Evolutionary conservation across 2,797 vertebrate species (phyloP).

Genomic region (Acipenser oxyrinchus): DNA sequence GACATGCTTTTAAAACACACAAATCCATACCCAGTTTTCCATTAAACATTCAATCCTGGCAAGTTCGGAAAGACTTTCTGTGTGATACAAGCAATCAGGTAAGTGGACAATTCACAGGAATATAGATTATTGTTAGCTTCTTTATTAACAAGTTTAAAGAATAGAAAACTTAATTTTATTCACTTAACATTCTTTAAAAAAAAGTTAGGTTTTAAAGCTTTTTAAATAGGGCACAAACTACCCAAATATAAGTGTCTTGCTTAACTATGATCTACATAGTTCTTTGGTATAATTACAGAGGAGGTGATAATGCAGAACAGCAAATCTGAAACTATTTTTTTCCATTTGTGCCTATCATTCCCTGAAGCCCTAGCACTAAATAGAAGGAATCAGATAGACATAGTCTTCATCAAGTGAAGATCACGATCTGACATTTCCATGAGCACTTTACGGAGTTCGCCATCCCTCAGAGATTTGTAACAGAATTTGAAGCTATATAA

Average conservation of each 20-base stretch:
- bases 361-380: conserved; percentile 29
- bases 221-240: not conserved
- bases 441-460: conserved; percentile 29
- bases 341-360: conserved; percentile 32
- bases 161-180: too few species aligned
- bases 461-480: conserved; percentile 28
- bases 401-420: conserved; percentile 35
- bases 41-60: too few species aligned
- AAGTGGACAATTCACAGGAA: too few species aligned
- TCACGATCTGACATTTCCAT: conserved; percentile 38
- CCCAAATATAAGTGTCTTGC: not conserved
- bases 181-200: too few species aligned
- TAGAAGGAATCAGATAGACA: conserved; percentile 36
- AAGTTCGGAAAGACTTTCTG: too few species aligned
- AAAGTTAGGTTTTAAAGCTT: too few species aligned
- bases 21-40: too few species aligned
- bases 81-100: too few species aligned
- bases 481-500: conserved; percentile 26
- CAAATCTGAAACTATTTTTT: conserved; percentile 17
- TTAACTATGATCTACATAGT: not conserved
- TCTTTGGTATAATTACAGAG: conserved; percentile 18
- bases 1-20: too few species aligned
- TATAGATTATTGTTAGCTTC: too few species aligned
- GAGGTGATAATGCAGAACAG: conserved; percentile 7
- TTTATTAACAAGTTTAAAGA: too few species aligned